These are phyloP conservation scores for Acomys russatus DNA, from an alignment of 2,797 vertebrate genomes.

Conservation along the genomic window DNA sequence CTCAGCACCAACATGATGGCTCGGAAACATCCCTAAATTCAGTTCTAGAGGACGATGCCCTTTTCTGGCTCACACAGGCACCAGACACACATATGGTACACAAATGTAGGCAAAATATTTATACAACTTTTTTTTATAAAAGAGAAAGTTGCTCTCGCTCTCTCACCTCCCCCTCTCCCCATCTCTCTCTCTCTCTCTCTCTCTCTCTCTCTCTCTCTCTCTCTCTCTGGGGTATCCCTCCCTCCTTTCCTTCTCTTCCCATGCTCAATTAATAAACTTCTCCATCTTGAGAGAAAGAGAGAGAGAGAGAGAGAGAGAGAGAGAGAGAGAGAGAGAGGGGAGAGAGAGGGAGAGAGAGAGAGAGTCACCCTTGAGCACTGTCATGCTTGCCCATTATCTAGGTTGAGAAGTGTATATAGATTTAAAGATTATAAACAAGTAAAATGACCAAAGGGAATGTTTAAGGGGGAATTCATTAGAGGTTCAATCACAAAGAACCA, in stretches of 20 bases:
- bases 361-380: background rate
- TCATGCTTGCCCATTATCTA: background rate
- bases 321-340: no score
- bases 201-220: no score
- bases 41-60: background rate
- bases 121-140: background rate
- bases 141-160: background rate
- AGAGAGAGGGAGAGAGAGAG: no score
- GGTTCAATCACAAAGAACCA: no score
- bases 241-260: no score
- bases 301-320: background rate
- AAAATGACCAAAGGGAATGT: no score
- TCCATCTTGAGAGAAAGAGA: no score
- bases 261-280: no score
- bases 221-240: no score
- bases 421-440: background rate
- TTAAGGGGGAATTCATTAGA: no score
- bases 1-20: background rate
- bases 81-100: background rate
- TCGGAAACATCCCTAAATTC: background rate
- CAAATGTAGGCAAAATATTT: background rate
- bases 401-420: background rate
- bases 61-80: background rate
- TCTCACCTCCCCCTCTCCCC: no score
- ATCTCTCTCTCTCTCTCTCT: no score